Conservation (phyloP, 2,113 vertebrate species). For the Spheniscus mendiculus region DNA sequence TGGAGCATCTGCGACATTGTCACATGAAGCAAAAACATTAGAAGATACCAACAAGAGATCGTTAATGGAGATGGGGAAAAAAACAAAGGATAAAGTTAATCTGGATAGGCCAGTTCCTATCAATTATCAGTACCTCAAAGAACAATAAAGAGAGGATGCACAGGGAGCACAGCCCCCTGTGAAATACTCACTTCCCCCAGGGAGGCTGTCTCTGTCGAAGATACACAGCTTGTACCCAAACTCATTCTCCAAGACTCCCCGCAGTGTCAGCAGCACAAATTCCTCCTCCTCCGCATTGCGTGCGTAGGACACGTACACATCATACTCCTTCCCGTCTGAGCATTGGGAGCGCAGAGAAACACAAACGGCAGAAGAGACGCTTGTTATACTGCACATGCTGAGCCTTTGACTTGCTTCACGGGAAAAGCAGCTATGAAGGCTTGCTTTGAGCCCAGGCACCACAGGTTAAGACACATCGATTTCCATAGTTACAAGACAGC, state of each 20-base stretch:
- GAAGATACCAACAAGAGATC: not conserved
- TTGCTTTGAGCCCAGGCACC: not conserved
- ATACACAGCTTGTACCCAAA: constrained; percentile 95
- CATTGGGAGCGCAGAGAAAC: not conserved
- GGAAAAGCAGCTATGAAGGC: not conserved
- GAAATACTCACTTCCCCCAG: constrained; percentile 93
- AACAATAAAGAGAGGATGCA: not conserved
- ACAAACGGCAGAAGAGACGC: not conserved
- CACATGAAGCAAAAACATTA: not conserved
- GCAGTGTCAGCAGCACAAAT: constrained; percentile 89
- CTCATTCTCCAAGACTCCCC: constrained; percentile 89
- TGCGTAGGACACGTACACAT: constrained; percentile 95
- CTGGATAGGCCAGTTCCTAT: not conserved
- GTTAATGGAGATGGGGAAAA: not conserved
- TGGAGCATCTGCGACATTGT: not conserved
- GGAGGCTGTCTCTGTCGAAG: constrained; percentile 95
- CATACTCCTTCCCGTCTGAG: constrained; percentile 92
- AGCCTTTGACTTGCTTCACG: not conserved
- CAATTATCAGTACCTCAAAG: not conserved
- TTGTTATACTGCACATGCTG: not conserved
- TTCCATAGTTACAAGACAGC: not conserved
- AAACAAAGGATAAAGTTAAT: not conserved
- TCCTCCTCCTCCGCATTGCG: constrained; percentile 92
- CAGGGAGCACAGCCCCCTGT: not conserved
- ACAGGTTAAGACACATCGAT: fast-evolving